Evolutionary conservation across 1,140 invertebrate species (phyloP).

Genomic region (Hyphantria cunea): DNA sequence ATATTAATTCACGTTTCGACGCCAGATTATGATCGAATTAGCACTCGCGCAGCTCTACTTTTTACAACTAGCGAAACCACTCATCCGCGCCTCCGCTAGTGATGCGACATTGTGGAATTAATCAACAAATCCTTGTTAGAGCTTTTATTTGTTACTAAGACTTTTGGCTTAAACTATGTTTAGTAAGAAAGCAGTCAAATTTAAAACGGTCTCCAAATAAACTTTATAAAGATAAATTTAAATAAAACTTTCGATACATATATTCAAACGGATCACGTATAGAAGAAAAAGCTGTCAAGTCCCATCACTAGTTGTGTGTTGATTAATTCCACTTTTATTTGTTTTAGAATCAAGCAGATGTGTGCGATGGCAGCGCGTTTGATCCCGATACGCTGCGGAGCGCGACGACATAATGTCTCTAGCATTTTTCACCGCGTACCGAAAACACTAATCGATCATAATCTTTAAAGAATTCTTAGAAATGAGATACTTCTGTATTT

Average conservation of each 20-base stretch:
- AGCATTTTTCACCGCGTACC: slow-evolving; percentile 61
- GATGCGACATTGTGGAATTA: slow-evolving; percentile 14
- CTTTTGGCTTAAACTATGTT: too few species aligned
- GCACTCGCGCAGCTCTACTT: slow-evolving; percentile 35
- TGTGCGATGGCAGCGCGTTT: slow-evolving; percentile 51
- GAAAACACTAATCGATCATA: slow-evolving; percentile 73
- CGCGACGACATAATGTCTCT: slow-evolving; percentile 62
- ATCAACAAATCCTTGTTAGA: background rate
- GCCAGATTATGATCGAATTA: slow-evolving; percentile 56
- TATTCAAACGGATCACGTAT: too few species aligned
- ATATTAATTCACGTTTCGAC: slow-evolving; percentile 60
- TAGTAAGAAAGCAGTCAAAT: too few species aligned
- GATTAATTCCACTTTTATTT: slow-evolving; percentile 79
- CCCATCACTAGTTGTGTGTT: slow-evolving; percentile 56
- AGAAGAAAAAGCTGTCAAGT: slow-evolving; percentile 14
- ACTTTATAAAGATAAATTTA: too few species aligned
- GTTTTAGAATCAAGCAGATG: slow-evolving; percentile 68
- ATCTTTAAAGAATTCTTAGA: slow-evolving; percentile 62
- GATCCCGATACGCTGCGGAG: slow-evolving; percentile 67
- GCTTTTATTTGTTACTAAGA: too few species aligned
- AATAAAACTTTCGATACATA: too few species aligned
- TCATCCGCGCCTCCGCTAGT: slow-evolving; percentile 40
- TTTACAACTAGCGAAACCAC: slow-evolving; percentile 29
- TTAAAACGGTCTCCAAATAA: too few species aligned
- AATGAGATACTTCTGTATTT: slow-evolving; percentile 36